A percentile compares a stretch with the other conserved stretches of the same genome.
These are phyloP conservation scores for Hylomyscus alleni DNA, from an alignment of 2,797 vertebrate genomes.

Conservation along the genomic window DNA sequence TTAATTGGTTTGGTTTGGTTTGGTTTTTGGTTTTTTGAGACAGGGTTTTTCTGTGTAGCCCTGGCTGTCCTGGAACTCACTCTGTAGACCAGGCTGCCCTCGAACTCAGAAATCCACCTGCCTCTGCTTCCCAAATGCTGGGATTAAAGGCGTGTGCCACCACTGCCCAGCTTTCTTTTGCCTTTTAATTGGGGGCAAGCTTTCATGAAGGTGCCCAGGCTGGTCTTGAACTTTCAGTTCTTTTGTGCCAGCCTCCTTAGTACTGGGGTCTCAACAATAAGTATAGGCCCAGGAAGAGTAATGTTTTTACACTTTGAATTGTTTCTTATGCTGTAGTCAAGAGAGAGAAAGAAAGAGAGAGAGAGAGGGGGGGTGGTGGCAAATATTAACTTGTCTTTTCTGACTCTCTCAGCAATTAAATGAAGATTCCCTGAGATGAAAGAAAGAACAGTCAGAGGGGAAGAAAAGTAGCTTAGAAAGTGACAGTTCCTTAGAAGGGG, in stretches of 20 bases:
- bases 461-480: slow-evolving; percentile 3
- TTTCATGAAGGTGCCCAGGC: background rate
- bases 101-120: no score
- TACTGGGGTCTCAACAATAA: background rate
- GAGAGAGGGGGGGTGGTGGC: background rate
- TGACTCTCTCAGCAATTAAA: background rate
- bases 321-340: background rate
- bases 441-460: background rate
- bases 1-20: background rate
- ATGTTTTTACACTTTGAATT: slow-evolving; percentile 26
- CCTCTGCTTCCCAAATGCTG: no score
- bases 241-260: background rate
- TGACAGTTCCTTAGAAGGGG: background rate
- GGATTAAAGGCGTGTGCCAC: no score
- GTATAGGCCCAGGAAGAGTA: background rate
- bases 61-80: no score
- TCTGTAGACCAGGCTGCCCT: no score
- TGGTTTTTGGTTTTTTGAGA: no score
- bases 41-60: no score
- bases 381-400: background rate
- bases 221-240: background rate
- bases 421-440: background rate
- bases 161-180: background rate
- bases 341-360: background rate
- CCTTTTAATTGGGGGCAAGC: background rate